Percentiles rank a stretch among this genome's conserved stretches.
phyloP scores from a whole-genome alignment of 2,888 invertebrate genomes.

The Horisme vitalbata region DNA sequence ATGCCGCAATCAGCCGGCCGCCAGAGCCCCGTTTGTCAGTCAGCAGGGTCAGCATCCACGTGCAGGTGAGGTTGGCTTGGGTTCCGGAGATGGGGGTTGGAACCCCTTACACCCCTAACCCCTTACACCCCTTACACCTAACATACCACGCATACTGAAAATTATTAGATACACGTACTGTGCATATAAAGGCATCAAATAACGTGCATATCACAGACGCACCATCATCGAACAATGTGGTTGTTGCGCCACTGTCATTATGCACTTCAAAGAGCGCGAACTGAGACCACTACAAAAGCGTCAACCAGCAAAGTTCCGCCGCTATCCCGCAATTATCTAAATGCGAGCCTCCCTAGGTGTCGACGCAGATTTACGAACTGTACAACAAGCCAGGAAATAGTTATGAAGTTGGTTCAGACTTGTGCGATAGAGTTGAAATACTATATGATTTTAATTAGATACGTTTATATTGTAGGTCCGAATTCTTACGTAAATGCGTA shows the following conservation, averaged over 20 bases:
- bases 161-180: constrained; percentile 19
- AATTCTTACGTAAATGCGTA: no score
- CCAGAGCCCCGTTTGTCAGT: no score
- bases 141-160: no score
- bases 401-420: constrained; percentile 5
- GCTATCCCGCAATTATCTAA: constrained; percentile 77
- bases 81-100: no score
- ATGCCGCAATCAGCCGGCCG: no score
- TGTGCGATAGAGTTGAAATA: no score
- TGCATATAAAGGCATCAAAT: constrained; percentile 37
- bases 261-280: constrained; percentile 65
- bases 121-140: no score
- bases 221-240: constrained; percentile 56
- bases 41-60: no score
- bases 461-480: no score
- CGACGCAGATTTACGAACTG: constrained; percentile 38
- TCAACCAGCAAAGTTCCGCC: constrained; percentile 59
- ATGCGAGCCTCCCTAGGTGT: constrained; percentile 62
- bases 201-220: constrained; percentile 22
- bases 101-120: no score
- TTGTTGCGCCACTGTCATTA: constrained; percentile 57
- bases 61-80: no score
- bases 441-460: no score
- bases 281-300: constrained; percentile 58
- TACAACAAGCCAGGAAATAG: constrained; percentile 31